phyloP scores from a whole-genome alignment of 2,113 vertebrate species.

The Leucopternis melanops region DNA sequence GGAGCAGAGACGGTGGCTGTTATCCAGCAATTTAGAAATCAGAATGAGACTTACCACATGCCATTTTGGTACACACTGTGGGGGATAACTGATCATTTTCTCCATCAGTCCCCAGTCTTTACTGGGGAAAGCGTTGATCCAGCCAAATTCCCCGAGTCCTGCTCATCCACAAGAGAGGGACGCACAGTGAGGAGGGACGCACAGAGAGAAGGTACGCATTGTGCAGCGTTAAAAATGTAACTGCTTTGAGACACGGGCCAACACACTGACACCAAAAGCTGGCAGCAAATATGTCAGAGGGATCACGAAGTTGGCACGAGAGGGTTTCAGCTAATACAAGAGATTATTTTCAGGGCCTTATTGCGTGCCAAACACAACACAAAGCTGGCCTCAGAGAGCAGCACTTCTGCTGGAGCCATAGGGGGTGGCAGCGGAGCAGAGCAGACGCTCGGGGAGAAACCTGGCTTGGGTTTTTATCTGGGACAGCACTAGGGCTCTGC shows the following conservation, averaged over 20 bases:
- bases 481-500: background rate
- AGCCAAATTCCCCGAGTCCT: constrained; percentile 9
- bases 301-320: constrained; percentile 56
- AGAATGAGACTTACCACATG: constrained; percentile 28
- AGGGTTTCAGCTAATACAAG: constrained; percentile 56
- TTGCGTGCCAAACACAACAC: constrained; percentile 35
- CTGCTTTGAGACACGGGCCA: constrained; percentile 27
- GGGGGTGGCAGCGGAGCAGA: background rate
- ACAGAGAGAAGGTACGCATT: constrained; percentile 24
- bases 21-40: constrained; percentile 28
- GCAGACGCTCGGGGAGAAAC: background rate
- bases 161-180: constrained; percentile 1
- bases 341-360: constrained; percentile 57
- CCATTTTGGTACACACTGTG: constrained; percentile 36
- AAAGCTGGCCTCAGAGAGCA: constrained; percentile 47
- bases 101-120: constrained; percentile 2
- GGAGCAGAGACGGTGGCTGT: background rate
- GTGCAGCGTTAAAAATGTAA: constrained; percentile 8
- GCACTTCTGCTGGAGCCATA: background rate
- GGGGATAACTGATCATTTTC: constrained; percentile 27
- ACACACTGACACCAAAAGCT: constrained; percentile 11
- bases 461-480: background rate
- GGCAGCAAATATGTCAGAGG: constrained; percentile 50
- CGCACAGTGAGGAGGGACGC: background rate
- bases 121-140: background rate